These are phyloP conservation scores for Vollenhovia emeryi DNA, from an alignment of 1,140 invertebrate species.

Conservation along the genomic window DNA sequence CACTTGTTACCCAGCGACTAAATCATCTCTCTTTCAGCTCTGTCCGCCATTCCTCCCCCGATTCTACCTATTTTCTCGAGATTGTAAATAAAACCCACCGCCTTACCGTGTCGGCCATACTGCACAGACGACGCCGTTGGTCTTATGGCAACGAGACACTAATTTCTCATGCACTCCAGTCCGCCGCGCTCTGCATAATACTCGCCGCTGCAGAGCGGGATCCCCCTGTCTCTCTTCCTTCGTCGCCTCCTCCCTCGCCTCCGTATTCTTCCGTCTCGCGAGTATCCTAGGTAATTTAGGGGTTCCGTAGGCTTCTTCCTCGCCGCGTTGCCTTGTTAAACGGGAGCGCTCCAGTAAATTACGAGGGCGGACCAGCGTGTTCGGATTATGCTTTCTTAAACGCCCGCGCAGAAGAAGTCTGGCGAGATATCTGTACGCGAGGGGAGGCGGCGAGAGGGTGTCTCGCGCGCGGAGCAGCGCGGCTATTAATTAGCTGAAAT, in stretches of 20 bases:
- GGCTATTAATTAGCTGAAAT: slow-evolving; percentile 56
- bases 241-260: slow-evolving; percentile 7
- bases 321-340: slow-evolving; percentile 56
- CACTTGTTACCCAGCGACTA: not conserved
- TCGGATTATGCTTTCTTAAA: slow-evolving; percentile 61
- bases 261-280: slow-evolving; percentile 52
- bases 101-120: slow-evolving; percentile 40
- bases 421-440: slow-evolving; percentile 4
- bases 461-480: not conserved
- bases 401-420: slow-evolving; percentile 20
- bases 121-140: slow-evolving; percentile 53
- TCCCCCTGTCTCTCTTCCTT: slow-evolving; percentile 21
- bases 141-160: slow-evolving; percentile 61
- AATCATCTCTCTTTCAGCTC: slow-evolving; percentile 45
- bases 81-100: slow-evolving; percentile 53
- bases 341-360: slow-evolving; percentile 48
- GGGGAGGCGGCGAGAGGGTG: not conserved
- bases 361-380: slow-evolving; percentile 26
- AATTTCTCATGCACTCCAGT: slow-evolving; percentile 62
- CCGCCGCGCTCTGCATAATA: slow-evolving; percentile 53
- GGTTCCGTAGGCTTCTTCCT: slow-evolving; percentile 52
- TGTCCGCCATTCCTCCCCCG: not conserved
- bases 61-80: slow-evolving; percentile 37
- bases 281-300: slow-evolving; percentile 56
- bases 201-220: slow-evolving; percentile 37